These are phyloP conservation scores for Elegia similella DNA, from an alignment of 2,888 invertebrate genomes.

Conservation along the genomic window DNA sequence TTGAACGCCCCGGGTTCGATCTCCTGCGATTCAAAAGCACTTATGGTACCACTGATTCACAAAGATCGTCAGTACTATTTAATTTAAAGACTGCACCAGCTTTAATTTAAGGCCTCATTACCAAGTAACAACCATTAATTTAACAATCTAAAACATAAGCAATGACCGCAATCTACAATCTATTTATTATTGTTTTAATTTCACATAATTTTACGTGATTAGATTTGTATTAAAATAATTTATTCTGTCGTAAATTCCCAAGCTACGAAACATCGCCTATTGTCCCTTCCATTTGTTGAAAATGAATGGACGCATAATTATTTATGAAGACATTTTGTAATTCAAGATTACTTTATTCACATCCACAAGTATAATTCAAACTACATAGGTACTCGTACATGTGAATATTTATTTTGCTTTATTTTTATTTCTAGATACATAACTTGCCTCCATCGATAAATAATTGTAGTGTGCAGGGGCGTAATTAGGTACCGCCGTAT, in stretches of 20 bases:
- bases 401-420: background rate
- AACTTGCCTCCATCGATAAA: no score
- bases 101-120: background rate
- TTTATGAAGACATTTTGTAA: slow-evolving; percentile 11
- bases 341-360: slow-evolving; percentile 9
- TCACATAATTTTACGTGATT: slow-evolving; percentile 9
- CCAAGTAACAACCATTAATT: background rate
- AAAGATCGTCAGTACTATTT: no score
- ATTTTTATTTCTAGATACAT: background rate
- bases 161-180: background rate
- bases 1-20: no score
- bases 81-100: no score
- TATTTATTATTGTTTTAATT: slow-evolving; percentile 4
- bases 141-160: background rate
- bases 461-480: no score
- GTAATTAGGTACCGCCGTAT: no score
- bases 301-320: slow-evolving; percentile 8
- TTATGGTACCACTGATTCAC: no score
- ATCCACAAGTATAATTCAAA: background rate
- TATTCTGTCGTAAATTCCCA: slow-evolving; percentile 5
- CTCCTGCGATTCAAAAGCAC: no score
- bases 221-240: slow-evolving; percentile 10
- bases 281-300: slow-evolving; percentile 1
- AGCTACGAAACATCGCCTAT: slow-evolving; percentile 5
- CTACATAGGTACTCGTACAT: background rate